Conservation (phyloP, 1,140 invertebrate species). For the Pachypsylla venusta region DNA sequence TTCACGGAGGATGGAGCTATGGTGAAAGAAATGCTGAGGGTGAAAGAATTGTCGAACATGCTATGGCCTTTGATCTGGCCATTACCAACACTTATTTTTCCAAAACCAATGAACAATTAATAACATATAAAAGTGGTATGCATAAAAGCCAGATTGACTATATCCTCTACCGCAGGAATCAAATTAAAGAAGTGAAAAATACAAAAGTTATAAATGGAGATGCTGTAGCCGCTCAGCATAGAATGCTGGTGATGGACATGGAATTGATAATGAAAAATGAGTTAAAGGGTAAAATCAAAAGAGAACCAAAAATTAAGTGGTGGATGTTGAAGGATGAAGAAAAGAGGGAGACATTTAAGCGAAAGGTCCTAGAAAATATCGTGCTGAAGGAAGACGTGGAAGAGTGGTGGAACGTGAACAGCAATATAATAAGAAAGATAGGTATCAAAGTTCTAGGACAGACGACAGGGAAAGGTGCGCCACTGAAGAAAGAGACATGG, state of each 20-base stretch:
- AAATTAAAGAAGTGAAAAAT: neutral
- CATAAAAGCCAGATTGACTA: conserved; percentile 3
- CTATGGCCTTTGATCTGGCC: neutral
- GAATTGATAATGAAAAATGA: neutral
- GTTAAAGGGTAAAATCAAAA: neutral
- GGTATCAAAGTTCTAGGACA: neutral
- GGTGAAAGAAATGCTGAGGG: neutral
- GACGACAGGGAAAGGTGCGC: neutral
- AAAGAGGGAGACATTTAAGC: neutral
- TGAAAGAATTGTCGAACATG: neutral
- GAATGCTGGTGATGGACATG: conserved; percentile 2
- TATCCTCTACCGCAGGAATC: neutral
- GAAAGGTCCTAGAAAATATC: neutral
- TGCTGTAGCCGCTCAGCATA: neutral
- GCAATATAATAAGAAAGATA: neutral
- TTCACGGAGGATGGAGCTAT: neutral
- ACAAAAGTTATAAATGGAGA: neutral
- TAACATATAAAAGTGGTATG: neutral
- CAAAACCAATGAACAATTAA: neutral
- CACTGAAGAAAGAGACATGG: neutral
- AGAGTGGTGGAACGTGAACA: conserved; percentile 3
- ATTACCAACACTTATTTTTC: neutral
- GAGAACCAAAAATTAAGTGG: neutral
- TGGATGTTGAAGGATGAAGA: neutral
- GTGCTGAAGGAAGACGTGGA: neutral